Base-by-base conservation (phyloP, 2,797 vertebrate species). In the Agapornis canus region DNA sequence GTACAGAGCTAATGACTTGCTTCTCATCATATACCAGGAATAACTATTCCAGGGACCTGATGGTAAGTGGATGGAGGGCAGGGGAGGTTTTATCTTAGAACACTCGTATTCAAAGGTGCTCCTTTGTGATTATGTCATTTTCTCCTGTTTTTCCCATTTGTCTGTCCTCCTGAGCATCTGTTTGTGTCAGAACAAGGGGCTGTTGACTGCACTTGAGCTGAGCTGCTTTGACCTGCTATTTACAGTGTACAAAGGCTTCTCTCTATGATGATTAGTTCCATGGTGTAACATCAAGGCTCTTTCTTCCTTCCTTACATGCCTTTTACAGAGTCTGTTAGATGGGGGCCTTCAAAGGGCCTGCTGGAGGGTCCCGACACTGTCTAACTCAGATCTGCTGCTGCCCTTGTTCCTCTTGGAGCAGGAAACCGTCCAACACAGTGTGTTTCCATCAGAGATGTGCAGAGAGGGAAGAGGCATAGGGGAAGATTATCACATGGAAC, bases 161-260 rank as follows among this genome's bases (percentile, higher is more conserved):
- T 66, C 78, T 57, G 14, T 72, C 80, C 43, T 77, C 77, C 88
- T 47, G 92, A 95, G 92, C 83, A 90, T 79, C 95, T 95, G 78
- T 90, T 90, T 92, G 89, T 94, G 86, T 77, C 78, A 68, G 89
- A 95, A 95, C 79, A 79, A 96, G 91, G 94, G 59, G 63, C 0
- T 95, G 92, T 94, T 95, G 94, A 93, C 17, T 42, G 91, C 89
- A 70, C 94, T 96, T 2, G 69, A 96, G 85, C 84, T 22, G 89
- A 84, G 89, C 80, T 21, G 76, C 88, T 95, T 37, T 91, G 94
- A 92, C 94, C 86, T 11, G 57, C 84, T 82, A 94, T 96, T 92
- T 49, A 72, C 63, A 32, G 79, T 5, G 66, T 82, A 94, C 82
- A 91, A 69, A 95, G 89, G 76, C 76, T 93, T 93, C 80, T 90